Percentiles rank a stretch among this genome's conserved stretches.
Conservation (phyloP, 92 coral and sea anemone species). For the Diadumene lineata region DNA sequence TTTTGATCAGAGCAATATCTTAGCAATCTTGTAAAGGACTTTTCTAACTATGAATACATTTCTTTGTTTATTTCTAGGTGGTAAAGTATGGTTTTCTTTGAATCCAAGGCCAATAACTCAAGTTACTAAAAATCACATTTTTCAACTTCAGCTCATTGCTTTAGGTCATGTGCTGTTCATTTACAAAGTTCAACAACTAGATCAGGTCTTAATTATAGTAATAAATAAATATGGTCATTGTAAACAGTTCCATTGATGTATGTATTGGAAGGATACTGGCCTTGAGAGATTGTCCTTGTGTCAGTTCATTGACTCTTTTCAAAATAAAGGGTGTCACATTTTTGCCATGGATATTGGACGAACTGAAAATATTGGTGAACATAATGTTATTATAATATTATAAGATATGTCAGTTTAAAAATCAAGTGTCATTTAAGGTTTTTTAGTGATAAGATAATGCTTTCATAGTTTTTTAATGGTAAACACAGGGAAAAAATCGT, state of each 20-base stretch:
- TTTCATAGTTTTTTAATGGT: too few species aligned
- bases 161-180: too few species aligned
- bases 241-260: not conserved
- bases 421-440: too few species aligned
- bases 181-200: too few species aligned
- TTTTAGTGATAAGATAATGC: too few species aligned
- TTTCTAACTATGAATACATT: not conserved
- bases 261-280: constrained; percentile 93
- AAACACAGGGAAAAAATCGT: too few species aligned
- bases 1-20: constrained; percentile 77
- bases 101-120: too few species aligned
- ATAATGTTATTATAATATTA: not conserved
- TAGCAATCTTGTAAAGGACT: not conserved
- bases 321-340: constrained; percentile 89
- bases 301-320: constrained; percentile 83
- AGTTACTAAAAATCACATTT: too few species aligned
- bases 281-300: constrained; percentile 83
- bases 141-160: too few species aligned
- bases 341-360: constrained; percentile 68
- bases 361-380: constrained; percentile 36
- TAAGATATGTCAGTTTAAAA: too few species aligned
- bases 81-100: too few species aligned
- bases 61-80: not conserved
- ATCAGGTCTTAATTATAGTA: too few species aligned
- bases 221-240: not conserved